Percentiles rank a stretch among this genome's conserved stretches.
phyloP scores from a whole-genome alignment of 2,888 invertebrate genomes.

The Aleiodes alternator region DNA sequence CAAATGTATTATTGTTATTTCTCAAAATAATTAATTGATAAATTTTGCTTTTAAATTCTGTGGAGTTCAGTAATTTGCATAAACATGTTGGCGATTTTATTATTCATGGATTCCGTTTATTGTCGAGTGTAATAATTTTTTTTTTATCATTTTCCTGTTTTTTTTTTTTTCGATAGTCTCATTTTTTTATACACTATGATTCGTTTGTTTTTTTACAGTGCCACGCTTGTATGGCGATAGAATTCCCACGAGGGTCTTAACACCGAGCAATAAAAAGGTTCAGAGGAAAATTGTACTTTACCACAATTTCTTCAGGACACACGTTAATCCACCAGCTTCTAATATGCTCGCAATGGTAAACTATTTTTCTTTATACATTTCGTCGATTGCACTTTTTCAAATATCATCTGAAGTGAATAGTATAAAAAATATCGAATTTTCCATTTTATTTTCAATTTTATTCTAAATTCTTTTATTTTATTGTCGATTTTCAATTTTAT shows the following conservation, averaged over 20 bases:
- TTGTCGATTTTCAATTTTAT: too few species aligned
- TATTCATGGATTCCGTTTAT: background rate
- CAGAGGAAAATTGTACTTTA: slow-evolving; percentile 84
- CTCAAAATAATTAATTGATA: slow-evolving; percentile 14
- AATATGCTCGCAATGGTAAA: slow-evolving; percentile 88
- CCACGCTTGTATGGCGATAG: slow-evolving; percentile 79
- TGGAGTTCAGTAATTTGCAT: slow-evolving; percentile 7
- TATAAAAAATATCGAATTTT: too few species aligned
- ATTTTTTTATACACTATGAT: background rate
- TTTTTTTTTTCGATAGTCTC: background rate
- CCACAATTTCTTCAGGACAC: slow-evolving; percentile 86
- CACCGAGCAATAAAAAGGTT: slow-evolving; percentile 79
- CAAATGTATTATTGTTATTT: slow-evolving; percentile 7
- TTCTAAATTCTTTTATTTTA: too few species aligned
- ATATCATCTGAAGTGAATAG: too few species aligned
- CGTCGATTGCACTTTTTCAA: too few species aligned
- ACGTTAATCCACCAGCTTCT: slow-evolving; percentile 84
- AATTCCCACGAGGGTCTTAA: slow-evolving; percentile 78
- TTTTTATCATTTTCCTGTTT: background rate
- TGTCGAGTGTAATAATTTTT: slow-evolving; percentile 6
- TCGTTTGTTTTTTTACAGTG: slow-evolving; percentile 71
- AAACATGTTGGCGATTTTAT: background rate
- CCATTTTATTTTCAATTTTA: too few species aligned
- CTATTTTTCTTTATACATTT: slow-evolving; percentile 47
- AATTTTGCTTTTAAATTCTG: slow-evolving; percentile 4